These are phyloP conservation scores for Syngnathus rostellatus DNA, from an alignment of 2,797 vertebrate genomes.

Conservation along the genomic window DNA sequence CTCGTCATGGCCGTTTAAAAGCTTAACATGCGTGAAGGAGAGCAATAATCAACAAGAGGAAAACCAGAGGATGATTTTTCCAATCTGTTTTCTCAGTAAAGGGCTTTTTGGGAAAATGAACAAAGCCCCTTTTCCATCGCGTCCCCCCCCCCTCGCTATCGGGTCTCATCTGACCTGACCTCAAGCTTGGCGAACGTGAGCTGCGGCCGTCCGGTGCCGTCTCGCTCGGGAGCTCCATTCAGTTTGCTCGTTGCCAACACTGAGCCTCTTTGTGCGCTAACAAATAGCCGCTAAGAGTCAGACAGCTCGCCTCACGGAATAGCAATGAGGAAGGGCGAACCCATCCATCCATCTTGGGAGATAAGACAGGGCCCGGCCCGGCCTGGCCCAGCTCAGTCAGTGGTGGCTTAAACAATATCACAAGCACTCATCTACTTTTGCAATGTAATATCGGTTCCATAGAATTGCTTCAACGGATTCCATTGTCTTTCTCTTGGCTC, in stretches of 20 bases:
- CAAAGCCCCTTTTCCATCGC: constrained; percentile 24
- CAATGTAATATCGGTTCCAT: not conserved
- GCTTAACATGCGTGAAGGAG: constrained; percentile 23
- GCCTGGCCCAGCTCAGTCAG: not conserved
- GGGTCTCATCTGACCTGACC: constrained; percentile 49
- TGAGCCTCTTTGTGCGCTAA: constrained; percentile 71
- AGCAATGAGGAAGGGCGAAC: constrained; percentile 52
- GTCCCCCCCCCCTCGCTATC: constrained; percentile 30
- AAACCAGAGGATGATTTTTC: constrained; percentile 14
- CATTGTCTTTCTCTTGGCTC: too few relatives aligned
- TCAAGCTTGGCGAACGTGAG: constrained; percentile 58
- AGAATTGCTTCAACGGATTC: not conserved
- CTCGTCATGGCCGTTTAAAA: not conserved
- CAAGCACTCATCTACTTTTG: not conserved
- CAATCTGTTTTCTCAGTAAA: constrained; percentile 26
- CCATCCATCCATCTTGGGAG: constrained; percentile 39
- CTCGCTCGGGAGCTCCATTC: constrained; percentile 65
- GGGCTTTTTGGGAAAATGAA: constrained; percentile 25
- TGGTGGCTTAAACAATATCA: not conserved
- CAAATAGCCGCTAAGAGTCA: constrained; percentile 70
- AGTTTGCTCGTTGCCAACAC: constrained; percentile 60
- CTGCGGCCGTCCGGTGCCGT: constrained; percentile 48
- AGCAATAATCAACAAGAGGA: constrained; percentile 54
- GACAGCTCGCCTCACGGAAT: constrained; percentile 48
- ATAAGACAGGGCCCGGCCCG: constrained; percentile 18